phyloP scores from a whole-genome alignment of 2,113 vertebrate genomes.

The Petaurus breviceps region DNA sequence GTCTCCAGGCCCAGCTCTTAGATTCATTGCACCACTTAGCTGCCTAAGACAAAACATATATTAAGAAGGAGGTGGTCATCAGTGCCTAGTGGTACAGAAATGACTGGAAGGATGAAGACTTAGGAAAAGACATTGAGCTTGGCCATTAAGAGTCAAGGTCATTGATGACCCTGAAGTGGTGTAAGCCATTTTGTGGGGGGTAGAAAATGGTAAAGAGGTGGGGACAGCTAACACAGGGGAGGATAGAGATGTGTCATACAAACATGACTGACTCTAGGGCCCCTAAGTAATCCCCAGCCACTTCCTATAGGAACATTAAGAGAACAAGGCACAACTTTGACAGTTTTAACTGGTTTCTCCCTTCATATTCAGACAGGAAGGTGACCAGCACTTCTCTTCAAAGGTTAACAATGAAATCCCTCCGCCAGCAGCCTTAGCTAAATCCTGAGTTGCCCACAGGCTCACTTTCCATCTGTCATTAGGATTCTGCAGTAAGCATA shows the following conservation, averaged over 20 bases:
- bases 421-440: background rate
- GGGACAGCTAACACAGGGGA: background rate
- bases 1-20: too few relatives aligned
- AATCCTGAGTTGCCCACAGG: conserved; percentile 28
- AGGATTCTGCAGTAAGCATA: conserved; percentile 26
- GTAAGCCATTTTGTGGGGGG: background rate
- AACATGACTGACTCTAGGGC: conserved; percentile 14
- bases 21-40: too few relatives aligned
- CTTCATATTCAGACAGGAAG: conserved; percentile 27
- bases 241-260: background rate
- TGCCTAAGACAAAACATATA: too few relatives aligned
- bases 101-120: background rate
- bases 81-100: background rate
- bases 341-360: background rate
- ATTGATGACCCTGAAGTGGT: background rate
- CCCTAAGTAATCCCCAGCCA: conserved; percentile 21
- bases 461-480: conserved; percentile 18
- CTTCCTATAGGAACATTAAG: background rate
- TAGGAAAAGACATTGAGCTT: background rate
- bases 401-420: background rate
- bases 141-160: background rate
- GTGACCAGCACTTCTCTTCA: conserved; percentile 1
- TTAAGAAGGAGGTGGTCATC: background rate
- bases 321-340: background rate
- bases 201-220: background rate